Evolutionary conservation across 2,888 invertebrate species (phyloP).

Genomic region (Tyria jacobaeae): DNA sequence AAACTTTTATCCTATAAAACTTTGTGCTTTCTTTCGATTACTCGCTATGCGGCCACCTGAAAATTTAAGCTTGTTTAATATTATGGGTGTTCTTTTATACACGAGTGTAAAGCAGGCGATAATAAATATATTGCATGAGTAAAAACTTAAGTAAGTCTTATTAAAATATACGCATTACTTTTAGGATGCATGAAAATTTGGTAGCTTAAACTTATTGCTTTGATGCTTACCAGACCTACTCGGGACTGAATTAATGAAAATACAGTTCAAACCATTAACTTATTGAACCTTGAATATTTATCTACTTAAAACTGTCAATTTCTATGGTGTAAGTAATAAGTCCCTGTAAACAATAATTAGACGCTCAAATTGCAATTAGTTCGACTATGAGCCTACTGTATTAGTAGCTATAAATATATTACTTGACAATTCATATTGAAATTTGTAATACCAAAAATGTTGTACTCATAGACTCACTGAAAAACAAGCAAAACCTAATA

Average conservation of each 20-base stretch:
- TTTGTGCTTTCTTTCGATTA: conserved; percentile 52
- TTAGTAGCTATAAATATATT: too few relatives aligned
- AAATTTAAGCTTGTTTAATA: conserved; percentile 14
- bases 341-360: too few relatives aligned
- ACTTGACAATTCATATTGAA: not conserved
- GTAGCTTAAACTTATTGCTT: too few relatives aligned
- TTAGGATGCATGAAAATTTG: not conserved
- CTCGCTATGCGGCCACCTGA: conserved; percentile 35
- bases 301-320: too few relatives aligned
- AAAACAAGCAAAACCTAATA: conserved; percentile 2
- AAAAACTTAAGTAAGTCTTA: too few relatives aligned
- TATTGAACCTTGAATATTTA: too few relatives aligned
- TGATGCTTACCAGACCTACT: too few relatives aligned
- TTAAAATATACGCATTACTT: not conserved
- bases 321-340: too few relatives aligned
- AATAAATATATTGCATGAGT: not conserved
- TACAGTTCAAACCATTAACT: too few relatives aligned
- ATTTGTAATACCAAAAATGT: not conserved
- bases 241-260: too few relatives aligned
- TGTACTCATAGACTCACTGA: not conserved
- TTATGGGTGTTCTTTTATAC: not conserved
- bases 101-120: not conserved
- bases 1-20: conserved; percentile 69
- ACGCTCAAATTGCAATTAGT: too few relatives aligned
- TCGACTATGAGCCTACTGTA: too few relatives aligned